Conservation (phyloP, 2,888 invertebrate species). For the Nemotelus pantherinus region DNA sequence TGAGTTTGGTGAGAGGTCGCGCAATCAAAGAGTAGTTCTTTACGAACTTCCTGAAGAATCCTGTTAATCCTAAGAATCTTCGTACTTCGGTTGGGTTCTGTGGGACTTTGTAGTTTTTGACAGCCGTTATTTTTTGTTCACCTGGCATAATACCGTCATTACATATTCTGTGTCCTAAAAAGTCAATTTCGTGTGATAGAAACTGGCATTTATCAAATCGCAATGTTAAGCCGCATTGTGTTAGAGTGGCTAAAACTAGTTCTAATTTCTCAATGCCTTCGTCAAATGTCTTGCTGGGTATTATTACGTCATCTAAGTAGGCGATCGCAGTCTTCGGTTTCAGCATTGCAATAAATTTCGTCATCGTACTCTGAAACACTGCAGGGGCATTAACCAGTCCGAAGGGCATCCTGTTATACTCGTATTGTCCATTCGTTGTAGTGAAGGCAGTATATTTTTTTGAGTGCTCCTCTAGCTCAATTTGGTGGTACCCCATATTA, state of each 20-base stretch:
- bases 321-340: neutral
- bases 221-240: constrained; percentile 15
- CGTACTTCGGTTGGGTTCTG: constrained; percentile 43
- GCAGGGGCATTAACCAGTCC: neutral
- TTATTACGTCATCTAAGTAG: neutral
- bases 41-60: constrained; percentile 46
- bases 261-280: neutral
- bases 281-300: neutral
- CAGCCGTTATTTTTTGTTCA: constrained; percentile 31
- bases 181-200: neutral
- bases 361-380: too few relatives aligned
- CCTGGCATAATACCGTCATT: constrained; percentile 31
- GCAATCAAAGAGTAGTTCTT: constrained; percentile 37
- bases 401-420: neutral
- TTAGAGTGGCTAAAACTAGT: neutral
- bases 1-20: constrained; percentile 33
- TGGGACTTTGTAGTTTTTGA: constrained; percentile 34
- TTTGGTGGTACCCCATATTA: constrained; percentile 58
- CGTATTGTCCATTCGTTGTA: too few relatives aligned
- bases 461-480: constrained; percentile 54
- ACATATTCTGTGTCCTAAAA: constrained; percentile 10
- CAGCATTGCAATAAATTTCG: too few relatives aligned
- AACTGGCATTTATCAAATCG: constrained; percentile 17
- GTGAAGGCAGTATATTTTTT: too few relatives aligned
- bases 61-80: constrained; percentile 43